Evolutionary conservation across 2,113 vertebrate species (phyloP).

Genomic region (Tetrao urogallus): DNA sequence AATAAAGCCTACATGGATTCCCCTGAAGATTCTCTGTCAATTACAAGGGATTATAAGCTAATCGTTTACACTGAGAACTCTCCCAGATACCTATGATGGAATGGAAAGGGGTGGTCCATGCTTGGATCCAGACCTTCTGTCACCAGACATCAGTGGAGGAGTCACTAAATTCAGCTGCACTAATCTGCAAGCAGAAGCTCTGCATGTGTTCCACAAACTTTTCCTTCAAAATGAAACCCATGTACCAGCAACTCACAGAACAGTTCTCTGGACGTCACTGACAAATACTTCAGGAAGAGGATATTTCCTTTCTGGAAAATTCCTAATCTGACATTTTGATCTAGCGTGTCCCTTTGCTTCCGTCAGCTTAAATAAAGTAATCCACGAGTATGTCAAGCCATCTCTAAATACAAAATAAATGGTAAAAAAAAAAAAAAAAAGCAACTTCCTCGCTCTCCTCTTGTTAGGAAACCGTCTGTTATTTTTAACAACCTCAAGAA

Average conservation of each 20-base stretch:
- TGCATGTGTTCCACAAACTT: not conserved
- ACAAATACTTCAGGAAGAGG: constrained; percentile 32
- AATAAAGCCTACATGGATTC: not conserved
- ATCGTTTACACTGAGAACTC: not conserved
- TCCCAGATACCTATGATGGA: not conserved
- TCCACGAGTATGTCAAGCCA: not conserved
- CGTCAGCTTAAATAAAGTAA: constrained; percentile 45
- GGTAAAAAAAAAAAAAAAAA: not conserved
- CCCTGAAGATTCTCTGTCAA: not conserved
- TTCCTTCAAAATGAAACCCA: not conserved
- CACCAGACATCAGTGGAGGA: not conserved
- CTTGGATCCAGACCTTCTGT: not conserved
- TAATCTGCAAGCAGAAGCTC: not conserved
- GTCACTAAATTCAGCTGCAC: not conserved
- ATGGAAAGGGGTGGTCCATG: not conserved
- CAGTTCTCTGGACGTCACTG: not conserved
- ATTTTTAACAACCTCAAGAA: constrained; percentile 58
- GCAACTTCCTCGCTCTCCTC: not conserved
- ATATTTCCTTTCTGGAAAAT: not conserved
- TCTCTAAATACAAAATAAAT: constrained; percentile 37
- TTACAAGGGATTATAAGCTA: not conserved
- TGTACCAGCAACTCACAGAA: not conserved
- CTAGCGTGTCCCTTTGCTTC: constrained; percentile 24
- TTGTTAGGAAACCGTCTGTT: constrained; percentile 10
- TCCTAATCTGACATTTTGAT: constrained; percentile 56